Evolutionary conservation across 2,113 vertebrate genomes (phyloP), one percentile per base, ranked within the genome.

Genomic region (Lagenorhynchus albirostris): DNA sequence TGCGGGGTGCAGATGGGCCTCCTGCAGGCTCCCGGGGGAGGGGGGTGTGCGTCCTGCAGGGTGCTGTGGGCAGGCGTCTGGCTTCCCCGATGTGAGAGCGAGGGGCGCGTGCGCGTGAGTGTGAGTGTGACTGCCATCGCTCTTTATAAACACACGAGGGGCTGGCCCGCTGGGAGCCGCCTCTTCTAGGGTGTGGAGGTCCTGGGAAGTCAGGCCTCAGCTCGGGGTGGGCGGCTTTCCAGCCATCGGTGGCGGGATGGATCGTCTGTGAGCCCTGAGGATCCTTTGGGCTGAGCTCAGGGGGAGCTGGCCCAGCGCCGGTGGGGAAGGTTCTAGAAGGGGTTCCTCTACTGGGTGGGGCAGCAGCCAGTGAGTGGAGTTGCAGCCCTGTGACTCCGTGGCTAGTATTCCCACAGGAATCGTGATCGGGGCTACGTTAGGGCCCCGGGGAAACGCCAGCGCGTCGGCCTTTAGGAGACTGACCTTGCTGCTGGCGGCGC

Each of bases 221-320:
- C 58, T 67, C 1, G 1, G 8, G 36, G 41, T 12, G 50, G 70
- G 41, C 0, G 2, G 12, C 36, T 18, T 44, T 25, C 36, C 23
- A 31, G 53, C 41, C 0, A 0, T 65, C 6, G 0, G 41, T 47
- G 47, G 36, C 0, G 0, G 62, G 36, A 12, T 2, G 5, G 63
- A 8, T 20, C 0, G 8, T 25, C 36, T 38, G 2, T 31, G 67
- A 33, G 29, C 63, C 29, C 60, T 18, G 10, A 36, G 62, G 53
- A 33, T 70, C 60, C 67, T 76, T 33, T 0, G 3, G 14, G n/a
- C 25, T 33, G 14, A 26, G 29, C n/a, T 31, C 50, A 5, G 6
- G 41, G 67, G 55, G 53, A 31, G 50, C 71, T 53, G 23, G 26
- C 58, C 53, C 3, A 1, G 60, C 3, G 9, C 26, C 53, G 47